Evolutionary conservation across 2,888 invertebrate species (phyloP).

Genomic region (Coelopa pilipes): DNA sequence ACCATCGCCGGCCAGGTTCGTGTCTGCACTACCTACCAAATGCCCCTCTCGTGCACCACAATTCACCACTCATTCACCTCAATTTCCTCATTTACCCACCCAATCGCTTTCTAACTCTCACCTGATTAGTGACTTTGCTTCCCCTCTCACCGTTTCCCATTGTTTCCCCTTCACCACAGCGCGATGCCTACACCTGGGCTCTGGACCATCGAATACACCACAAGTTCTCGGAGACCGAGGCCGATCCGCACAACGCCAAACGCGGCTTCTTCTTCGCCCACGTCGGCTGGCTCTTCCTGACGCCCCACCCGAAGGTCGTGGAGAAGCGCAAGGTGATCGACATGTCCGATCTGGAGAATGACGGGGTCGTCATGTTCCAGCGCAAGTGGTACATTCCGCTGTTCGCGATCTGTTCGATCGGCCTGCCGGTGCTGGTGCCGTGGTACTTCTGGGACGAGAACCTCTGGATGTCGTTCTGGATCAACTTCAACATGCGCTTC

Average conservation of each 20-base stretch:
- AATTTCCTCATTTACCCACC: no score
- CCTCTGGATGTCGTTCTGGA: slow-evolving; percentile 81
- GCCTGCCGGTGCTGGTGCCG: slow-evolving; percentile 80
- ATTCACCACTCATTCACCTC: no score
- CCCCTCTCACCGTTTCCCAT: background rate
- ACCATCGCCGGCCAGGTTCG: slow-evolving; percentile 83
- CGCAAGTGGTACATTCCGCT: slow-evolving; percentile 79
- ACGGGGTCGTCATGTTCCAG: slow-evolving; percentile 81
- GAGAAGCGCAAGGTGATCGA: slow-evolving; percentile 76
- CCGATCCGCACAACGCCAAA: slow-evolving; percentile 79
- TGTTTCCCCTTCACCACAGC: slow-evolving; percentile 66
- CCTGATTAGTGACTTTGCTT: background rate
- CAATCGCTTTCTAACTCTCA: background rate
- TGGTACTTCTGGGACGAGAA: slow-evolving; percentile 86
- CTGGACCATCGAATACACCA: slow-evolving; percentile 89
- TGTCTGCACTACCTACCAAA: slow-evolving; percentile 29
- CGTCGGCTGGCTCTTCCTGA: slow-evolving; percentile 89
- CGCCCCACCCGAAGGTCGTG: slow-evolving; percentile 83
- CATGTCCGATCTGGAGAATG: slow-evolving; percentile 77
- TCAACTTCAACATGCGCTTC: slow-evolving; percentile 86
- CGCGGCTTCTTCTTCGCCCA: slow-evolving; percentile 92
- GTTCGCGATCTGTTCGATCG: slow-evolving; percentile 76
- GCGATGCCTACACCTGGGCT: slow-evolving; percentile 87
- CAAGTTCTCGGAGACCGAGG: slow-evolving; percentile 87
- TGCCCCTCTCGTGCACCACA: background rate